Base-by-base conservation (phyloP, 2,113 vertebrate species). In the Taurulus bubalis region DNA sequence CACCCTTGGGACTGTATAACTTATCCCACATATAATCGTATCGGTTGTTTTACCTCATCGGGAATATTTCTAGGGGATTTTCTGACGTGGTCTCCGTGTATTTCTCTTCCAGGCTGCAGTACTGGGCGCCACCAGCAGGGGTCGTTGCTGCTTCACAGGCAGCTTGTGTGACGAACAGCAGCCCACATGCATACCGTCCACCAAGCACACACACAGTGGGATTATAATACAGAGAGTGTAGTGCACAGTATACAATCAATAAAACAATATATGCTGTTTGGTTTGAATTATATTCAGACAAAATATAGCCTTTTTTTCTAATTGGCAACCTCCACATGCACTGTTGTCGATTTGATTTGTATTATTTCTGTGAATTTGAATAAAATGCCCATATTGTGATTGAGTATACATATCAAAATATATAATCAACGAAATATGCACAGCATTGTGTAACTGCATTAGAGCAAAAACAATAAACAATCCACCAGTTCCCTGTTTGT, bases 121-220 rank as follows among this genome's bases (percentile, higher is more conserved):
- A 72, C 60, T 0, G 0, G 0, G 0, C 8, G 2, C 2, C 1
- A 59, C 79, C 90, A 83, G 7, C 5, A 0, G 87, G 40, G 69
- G 83, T 20, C 86, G 63, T 15, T 20, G 22, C 74, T 89, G 85
- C 62, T 65, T 73, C 79, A 78, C 42, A 10, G 18, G 3, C 4
- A 42, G 66, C 77, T 63, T 38, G 38, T 30, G 56, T 40, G 11
- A 45, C 12, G 4, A 0, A 6, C 22, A 63, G 1, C 6, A 3
- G 42, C 42, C 5, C 4, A 0, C 60, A 73, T 1, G n/a, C 40
- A 67, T 1, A 47, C 22, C 14, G 65, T 16, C 6, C 45, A 63
- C 26, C 36, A 62, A 14, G 34, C 16, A 0, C 28, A 30, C 24
- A 26, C 40, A 36, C 38, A 4, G 56, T 38, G 22, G 20, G 18